Conservation (phyloP, 1,140 invertebrate genomes). For the Achroia grisella region DNA sequence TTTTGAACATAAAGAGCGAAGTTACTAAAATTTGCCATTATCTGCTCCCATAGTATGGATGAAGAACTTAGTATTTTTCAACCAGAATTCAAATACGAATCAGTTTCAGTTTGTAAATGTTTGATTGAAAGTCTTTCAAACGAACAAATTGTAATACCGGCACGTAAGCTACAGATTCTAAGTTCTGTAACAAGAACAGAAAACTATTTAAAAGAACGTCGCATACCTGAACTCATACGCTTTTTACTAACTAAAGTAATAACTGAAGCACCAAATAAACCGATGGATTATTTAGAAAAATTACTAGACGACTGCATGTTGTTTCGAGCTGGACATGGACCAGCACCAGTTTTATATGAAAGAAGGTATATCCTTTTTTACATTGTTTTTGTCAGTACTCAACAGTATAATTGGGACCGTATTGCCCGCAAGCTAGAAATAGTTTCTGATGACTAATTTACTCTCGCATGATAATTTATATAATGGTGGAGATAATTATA, state of each 20-base stretch:
- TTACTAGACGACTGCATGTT: slow-evolving; percentile 56
- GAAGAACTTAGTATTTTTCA: slow-evolving; percentile 20
- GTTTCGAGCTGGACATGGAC: slow-evolving; percentile 45
- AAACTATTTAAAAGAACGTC: slow-evolving; percentile 46
- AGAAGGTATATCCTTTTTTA: slow-evolving; percentile 23
- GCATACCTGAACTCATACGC: slow-evolving; percentile 50
- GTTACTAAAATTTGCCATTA: too few relatives aligned
- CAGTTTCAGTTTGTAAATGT: slow-evolving; percentile 38
- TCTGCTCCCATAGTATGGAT: slow-evolving; percentile 17
- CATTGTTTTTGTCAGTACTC: too few relatives aligned
- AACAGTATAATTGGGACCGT: too few relatives aligned
- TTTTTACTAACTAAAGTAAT: slow-evolving; percentile 50
- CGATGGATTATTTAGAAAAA: slow-evolving; percentile 40
- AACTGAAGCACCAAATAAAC: slow-evolving; percentile 31
- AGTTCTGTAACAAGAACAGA: slow-evolving; percentile 45
- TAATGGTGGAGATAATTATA: too few relatives aligned
- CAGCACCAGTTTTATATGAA: slow-evolving; percentile 48
- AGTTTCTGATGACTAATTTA: too few relatives aligned
- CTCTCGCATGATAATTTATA: too few relatives aligned
- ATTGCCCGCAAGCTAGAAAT: too few relatives aligned
- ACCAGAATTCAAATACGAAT: slow-evolving; percentile 10
- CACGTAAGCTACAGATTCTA: slow-evolving; percentile 39
- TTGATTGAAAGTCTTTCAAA: slow-evolving; percentile 18
- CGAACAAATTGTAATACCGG: slow-evolving; percentile 25
- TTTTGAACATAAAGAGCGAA: too few relatives aligned